Evolutionary conservation across 2,113 vertebrate species (phyloP).

Genomic region (Hemiscyllium ocellatum): DNA sequence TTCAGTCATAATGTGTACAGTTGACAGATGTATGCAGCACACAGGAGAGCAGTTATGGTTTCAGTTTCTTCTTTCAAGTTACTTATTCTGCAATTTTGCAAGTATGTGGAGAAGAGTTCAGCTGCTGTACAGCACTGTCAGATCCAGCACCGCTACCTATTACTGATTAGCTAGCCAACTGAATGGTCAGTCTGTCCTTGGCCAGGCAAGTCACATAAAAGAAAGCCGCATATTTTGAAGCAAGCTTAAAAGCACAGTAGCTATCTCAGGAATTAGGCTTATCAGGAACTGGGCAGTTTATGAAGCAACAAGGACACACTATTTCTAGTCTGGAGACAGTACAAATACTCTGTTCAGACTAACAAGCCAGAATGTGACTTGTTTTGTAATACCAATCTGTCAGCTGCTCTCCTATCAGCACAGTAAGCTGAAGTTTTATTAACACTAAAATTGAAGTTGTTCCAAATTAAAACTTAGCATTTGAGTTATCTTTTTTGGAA

Average conservation of each 20-base stretch:
- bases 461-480: background rate
- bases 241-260: constrained; percentile 75
- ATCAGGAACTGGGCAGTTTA: constrained; percentile 70
- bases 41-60: background rate
- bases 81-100: constrained; percentile 35
- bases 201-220: constrained; percentile 81
- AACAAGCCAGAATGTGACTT: constrained; percentile 8
- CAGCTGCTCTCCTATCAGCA: background rate
- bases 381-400: constrained; percentile 3
- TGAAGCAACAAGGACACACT: constrained; percentile 73
- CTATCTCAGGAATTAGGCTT: constrained; percentile 77
- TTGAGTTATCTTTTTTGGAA: background rate
- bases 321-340: constrained; percentile 65
- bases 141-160: constrained; percentile 66
- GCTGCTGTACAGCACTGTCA: constrained; percentile 52
- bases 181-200: constrained; percentile 74
- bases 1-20: background rate
- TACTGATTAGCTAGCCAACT: constrained; percentile 79
- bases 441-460: background rate
- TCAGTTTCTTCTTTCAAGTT: constrained; percentile 16
- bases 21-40: background rate
- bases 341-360: constrained; percentile 23
- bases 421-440: background rate
- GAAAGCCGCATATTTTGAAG: constrained; percentile 72
- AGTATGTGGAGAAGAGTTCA: constrained; percentile 44